Base-by-base conservation (phyloP, 2,888 invertebrate species). In the Thecocarcelia acutangulata region DNA sequence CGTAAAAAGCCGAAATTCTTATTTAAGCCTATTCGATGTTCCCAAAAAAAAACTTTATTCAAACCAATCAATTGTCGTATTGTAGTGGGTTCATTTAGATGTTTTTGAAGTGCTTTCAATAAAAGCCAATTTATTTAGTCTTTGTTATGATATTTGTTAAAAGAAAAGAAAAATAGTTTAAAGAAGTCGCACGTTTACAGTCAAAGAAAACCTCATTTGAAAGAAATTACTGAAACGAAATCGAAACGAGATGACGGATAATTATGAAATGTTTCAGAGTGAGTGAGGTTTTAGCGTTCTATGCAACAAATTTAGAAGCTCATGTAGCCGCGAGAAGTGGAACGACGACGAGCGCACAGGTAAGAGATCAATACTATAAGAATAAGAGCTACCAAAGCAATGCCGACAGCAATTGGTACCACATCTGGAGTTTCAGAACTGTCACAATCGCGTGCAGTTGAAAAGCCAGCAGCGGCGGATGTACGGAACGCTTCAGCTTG, bases 371-470 rank as follows among this genome's bases (percentile, higher is more conserved):
- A 93, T 68, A 99, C 97, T 84, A 98, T 94, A 80, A 98, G 92
- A 84, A 99, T 97, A 77, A 98, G 93, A 64, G 94, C 96, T 83
- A 96, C 97, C 77, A 99, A 92, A 64, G 97, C 96, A 89, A 97
- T 96, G 15, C 99, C 99, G 83, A 99, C 99, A 21, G 97, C 97
- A 89, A 99, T 98, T 24, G 99, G 99, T 76, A 99, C 98, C 83
- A 97, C 93, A 92, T 98, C 98, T 15, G 96, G 94, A 5, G 95
- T 94, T 86, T 94, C 94, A 44, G 92, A 92, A 75, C 93, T 92
- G 86, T 93, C 93, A 90, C 97, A 97, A 87, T 96, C 95, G 92
- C 93, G 91, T 93, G 95, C 94, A 82, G 92, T 90, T 75, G 93
- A 93, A 90, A 96, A 96, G 1, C 89, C 88, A n/a, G 91, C 91